Conservation (phyloP, 2,797 vertebrate species). For the Lycodopsis pacificus region DNA sequence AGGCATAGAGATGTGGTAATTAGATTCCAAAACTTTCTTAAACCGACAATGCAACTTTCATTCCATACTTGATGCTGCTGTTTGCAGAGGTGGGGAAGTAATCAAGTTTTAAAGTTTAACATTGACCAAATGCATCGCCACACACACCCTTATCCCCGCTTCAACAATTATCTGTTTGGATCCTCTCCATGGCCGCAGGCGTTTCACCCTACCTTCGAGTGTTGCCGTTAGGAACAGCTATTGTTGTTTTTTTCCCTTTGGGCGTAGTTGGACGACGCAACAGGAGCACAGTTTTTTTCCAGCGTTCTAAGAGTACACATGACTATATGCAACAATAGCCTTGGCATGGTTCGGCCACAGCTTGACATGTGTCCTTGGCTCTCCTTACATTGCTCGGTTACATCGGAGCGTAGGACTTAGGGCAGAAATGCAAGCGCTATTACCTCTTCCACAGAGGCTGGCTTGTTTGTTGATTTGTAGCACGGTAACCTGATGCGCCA, state of each 20-base stretch:
- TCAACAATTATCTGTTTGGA: background rate
- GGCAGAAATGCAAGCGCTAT: background rate
- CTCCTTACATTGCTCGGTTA: background rate
- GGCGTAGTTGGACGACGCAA: background rate
- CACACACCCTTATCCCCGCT: background rate
- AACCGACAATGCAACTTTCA: background rate
- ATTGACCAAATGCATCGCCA: background rate
- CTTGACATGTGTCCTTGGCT: background rate
- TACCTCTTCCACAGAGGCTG: background rate
- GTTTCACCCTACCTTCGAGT: background rate
- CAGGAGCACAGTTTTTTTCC: background rate
- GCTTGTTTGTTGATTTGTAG: too few species aligned
- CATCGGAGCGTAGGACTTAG: background rate
- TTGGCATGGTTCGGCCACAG: too few species aligned
- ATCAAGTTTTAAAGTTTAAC: background rate
- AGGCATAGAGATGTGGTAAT: background rate
- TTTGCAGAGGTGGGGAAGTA: background rate
- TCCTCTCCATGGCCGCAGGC: background rate
- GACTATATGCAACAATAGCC: background rate
- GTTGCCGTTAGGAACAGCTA: background rate
- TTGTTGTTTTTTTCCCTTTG: background rate
- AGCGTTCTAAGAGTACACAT: background rate
- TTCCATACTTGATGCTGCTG: background rate
- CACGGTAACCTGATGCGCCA: too few species aligned
- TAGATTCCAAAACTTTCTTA: background rate